Base-by-base conservation (phyloP, 2,113 vertebrate genomes). In the Proteles cristata region DNA sequence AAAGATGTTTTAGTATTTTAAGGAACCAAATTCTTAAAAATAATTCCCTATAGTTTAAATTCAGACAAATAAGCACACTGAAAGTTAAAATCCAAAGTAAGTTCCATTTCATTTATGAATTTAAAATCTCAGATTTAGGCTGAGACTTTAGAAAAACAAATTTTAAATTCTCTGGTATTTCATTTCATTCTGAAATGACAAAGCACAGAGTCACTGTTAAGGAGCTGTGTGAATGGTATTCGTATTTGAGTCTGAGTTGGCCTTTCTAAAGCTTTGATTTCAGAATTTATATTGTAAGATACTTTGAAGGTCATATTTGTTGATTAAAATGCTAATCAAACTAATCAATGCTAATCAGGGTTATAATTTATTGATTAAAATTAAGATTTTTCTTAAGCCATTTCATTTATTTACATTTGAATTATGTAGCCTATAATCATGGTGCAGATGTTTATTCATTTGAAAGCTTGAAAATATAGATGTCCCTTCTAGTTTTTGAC, bases 81-180 rank as follows among this genome's bases (percentile, higher is more conserved):
- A 88, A 89, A 82, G 11, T 80, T 39, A 66, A 21, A 93, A 85
- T 95, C 63, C 9, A 88, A 74, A 43, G 16, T 84, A 90, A 91
- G 23, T 84, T 63, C 35, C 39, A 55, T 95, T 90, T 94, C 58
- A 94, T 61, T 95, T 86, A 55, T 86, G 53, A 97, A 73, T 81
- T 93, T 95, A 77, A 91, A 83, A 15, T 84, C 50, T 95, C 15
- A 94, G 26, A 66, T n/a, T 88, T 88, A 85, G 35, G 2, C 39
- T 94, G 48, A 84, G 8, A 35, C 63, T 92, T 96, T 92, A 88
- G 25, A 88, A 91, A 95, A 91, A 21, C 16, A 91, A 19, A 43
- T 86, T 95, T 95, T 71, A 86, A 71, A 80, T 83, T 89, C 21
- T n/a, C 25, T 7, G 39, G 6, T 73, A 43, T 45, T 53, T 94